Evolutionary conservation across 2,888 invertebrate species (phyloP), one percentile per base, ranked within the genome.

Genomic region (Cephus pulcher): DNA sequence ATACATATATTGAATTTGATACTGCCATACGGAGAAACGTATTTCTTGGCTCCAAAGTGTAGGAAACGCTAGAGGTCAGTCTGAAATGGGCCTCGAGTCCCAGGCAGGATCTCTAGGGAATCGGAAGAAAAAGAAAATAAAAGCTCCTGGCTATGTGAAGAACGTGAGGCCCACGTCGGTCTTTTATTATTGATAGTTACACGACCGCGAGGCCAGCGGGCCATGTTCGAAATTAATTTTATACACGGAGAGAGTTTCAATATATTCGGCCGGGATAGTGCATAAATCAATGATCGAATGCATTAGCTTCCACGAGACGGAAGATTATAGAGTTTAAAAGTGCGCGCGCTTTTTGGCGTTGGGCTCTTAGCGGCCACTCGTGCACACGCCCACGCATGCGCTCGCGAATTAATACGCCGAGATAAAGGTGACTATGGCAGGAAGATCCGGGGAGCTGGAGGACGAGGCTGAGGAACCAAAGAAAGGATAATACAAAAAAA

Each of bases 271-370:
- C 82, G 79, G 86, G 82, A 84, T 85, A 89, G 89, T 89, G 86
- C 87, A 89, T 90, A 90, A 89, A 90, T 90, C 89, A 90, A 83
- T 79, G 84, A 90, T 90, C 88, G 90, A 90, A 90, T 88, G 88
- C 88, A 87, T 89, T 88, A 87, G 87, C 89, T 87, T 85, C 85
- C 83, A 84, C 83, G 82, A 75, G 80, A 75, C 78, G 71, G 79
- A 77, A 82, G 86, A 87, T 85, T 87, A 85, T 84, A 81, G 85
- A 83, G 85, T 82, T 85, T 86, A 82, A 85, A 85, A 82, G 84
- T 80, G 82, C 86, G 83, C 82, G 70, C 70, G 70, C 11, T 30
- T 15, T 30, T 33, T 30, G 70, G 70, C 12, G 70, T 33, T 33
- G 70, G 33, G 12, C 70, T 33, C 70, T 70, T 33, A 30, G 70